A percentile compares a stretch with the other conserved stretches of the same genome.
Conservation (phyloP, 2,113 vertebrate species). For the Nothocercus nigrocapillus region DNA sequence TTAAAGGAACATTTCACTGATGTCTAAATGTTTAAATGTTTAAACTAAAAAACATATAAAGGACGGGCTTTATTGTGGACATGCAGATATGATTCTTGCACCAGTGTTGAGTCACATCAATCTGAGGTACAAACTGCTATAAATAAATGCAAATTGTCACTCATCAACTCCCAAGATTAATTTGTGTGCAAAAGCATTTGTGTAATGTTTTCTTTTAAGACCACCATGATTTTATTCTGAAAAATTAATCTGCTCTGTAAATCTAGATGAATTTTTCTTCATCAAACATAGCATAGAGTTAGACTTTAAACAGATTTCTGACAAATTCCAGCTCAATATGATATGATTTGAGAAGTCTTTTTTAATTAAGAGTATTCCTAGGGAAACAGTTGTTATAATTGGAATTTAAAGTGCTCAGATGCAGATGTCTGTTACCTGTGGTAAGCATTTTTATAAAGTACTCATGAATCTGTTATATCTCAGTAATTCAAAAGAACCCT, state of each 20-base stretch:
- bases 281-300: neutral
- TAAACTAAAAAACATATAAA: neutral
- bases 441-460: neutral
- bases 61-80: neutral
- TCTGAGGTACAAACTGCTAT: neutral
- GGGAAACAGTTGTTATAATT: neutral
- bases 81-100: neutral
- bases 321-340: neutral
- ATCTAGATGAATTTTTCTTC: neutral
- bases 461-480: neutral
- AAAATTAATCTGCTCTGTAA: neutral
- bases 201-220: neutral
- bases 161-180: neutral
- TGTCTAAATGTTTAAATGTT: neutral
- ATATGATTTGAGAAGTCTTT: neutral
- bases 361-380: neutral
- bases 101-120: rapidly evolving
- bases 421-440: neutral
- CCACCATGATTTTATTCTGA: neutral
- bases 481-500: neutral
- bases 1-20: neutral
- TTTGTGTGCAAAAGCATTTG: neutral
- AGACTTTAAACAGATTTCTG: neutral
- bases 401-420: neutral
- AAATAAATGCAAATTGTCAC: neutral